Conservation (phyloP, 2,888 invertebrate genomes). For the Aporophyla nigra region DNA sequence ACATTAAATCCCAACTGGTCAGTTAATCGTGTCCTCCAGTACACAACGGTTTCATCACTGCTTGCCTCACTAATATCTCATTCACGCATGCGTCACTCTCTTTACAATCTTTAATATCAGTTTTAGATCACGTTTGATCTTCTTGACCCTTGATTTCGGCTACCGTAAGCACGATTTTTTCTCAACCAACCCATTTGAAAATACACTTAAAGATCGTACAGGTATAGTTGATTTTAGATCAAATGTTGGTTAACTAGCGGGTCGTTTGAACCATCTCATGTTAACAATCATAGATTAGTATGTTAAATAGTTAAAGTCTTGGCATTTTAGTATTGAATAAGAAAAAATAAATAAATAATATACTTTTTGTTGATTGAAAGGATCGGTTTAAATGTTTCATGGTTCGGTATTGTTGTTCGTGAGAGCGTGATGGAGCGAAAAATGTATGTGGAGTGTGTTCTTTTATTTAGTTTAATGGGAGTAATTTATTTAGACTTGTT, state of each 20-base stretch:
- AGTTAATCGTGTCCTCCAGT: conserved; percentile 56
- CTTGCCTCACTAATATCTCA: conserved; percentile 85
- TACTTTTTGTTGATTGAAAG: conserved; percentile 62
- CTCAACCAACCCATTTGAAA: conserved; percentile 67
- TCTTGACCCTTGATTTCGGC: conserved; percentile 89
- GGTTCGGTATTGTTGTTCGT: conserved; percentile 39
- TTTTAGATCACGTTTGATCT: conserved; percentile 89
- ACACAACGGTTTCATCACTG: conserved; percentile 73
- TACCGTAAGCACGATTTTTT: conserved; percentile 88
- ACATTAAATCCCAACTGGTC: conserved; percentile 19
- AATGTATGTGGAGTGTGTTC: neutral
- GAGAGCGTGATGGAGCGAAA: conserved; percentile 35
- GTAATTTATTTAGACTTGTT: conserved; percentile 27
- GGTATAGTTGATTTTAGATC: conserved; percentile 66
- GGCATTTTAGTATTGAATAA: conserved; percentile 73
- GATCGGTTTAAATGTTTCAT: conserved; percentile 48
- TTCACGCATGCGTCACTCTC: conserved; percentile 88
- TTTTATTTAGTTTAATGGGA: conserved; percentile 6
- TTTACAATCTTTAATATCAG: conserved; percentile 87
- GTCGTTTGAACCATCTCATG: conserved; percentile 82
- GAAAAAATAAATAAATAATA: conserved; percentile 67
- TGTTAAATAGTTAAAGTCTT: conserved; percentile 81
- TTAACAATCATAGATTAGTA: conserved; percentile 88
- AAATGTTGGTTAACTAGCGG: conserved; percentile 64
- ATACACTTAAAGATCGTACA: conserved; percentile 62